Evolutionary conservation across 2,888 invertebrate species (phyloP), one percentile per base, ranked within the genome.

Genomic region (Euplexia lucipara): DNA sequence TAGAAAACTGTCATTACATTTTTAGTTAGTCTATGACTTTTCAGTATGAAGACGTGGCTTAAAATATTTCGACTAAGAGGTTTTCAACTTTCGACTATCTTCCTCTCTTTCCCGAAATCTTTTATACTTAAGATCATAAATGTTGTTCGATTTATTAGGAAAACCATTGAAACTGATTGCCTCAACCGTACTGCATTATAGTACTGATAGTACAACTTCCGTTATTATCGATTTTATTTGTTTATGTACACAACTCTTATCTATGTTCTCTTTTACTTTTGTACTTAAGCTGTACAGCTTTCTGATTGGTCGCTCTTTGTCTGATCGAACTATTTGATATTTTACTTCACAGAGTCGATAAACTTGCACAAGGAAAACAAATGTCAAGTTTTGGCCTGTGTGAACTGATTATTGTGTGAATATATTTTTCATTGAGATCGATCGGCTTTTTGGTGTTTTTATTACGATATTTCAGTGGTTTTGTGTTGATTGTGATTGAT

Each of bases 261-360:
- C 30, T 56, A 30, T 64, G 83, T 81, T 84, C 70, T 81, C 75
- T 68, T 42, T 80, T 48, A 53, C 65, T 16, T 34, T 12, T 30
- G 0, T 3, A 0, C 5, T 8, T 0, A 4, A 2, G 2, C 0
- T 3, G 14, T 37, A 7, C 20, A 22, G 22, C 14, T 3, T 34
- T 70, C 7, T 75, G 64, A 83, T 83, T 84, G 84, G 84, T 44
- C 4, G 45, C 26, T 64, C 61, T 71, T 70, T 74, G 68, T 81
- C 56, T 44, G 1, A 1, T 26, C 1, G 41, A 26, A 26, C 10
- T 49, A 20, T 26, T 35, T 49, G 52, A 62, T 61, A 63, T 51
- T 64, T 67, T 56, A 37, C 18, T 60, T 52, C n/a, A n/a, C n/a
- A n/a, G n/a, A 75, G 80, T 83, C 78, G 69, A 77, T 81, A 64